These are phyloP conservation scores for Meganola albula DNA, from an alignment of 2,888 invertebrate genomes.

Conservation along the genomic window DNA sequence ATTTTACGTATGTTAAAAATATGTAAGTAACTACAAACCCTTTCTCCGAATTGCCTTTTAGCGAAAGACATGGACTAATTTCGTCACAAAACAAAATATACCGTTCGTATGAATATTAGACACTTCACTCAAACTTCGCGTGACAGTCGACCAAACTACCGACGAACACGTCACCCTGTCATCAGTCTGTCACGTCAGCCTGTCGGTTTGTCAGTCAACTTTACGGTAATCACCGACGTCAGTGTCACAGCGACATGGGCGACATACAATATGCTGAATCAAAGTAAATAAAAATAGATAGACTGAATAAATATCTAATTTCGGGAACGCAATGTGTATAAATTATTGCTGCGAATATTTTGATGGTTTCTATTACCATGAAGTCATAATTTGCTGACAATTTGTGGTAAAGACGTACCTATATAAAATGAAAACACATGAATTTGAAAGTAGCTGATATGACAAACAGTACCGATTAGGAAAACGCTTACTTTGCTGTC, in stretches of 20 bases:
- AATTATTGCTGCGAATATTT: too few species aligned
- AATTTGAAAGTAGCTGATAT: too few species aligned
- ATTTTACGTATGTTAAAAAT: too few species aligned
- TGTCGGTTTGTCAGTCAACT: constrained; percentile 5
- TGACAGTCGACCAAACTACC: constrained; percentile 5
- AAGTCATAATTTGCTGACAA: too few species aligned
- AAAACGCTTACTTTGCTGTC: too few species aligned
- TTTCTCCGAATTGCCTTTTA: too few species aligned
- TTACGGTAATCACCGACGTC: background rate
- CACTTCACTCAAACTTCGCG: constrained; percentile 8
- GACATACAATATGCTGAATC: background rate
- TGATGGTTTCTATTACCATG: too few species aligned
- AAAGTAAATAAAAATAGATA: background rate
- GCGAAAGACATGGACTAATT: background rate
- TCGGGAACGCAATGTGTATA: background rate
- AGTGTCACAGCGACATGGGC: background rate
- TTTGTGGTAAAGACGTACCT: too few species aligned
- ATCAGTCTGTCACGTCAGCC: constrained; percentile 5
- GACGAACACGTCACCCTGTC: constrained; percentile 12
- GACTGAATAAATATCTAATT: background rate
- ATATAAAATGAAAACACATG: too few species aligned
- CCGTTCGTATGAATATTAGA: constrained; percentile 9
- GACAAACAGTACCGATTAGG: too few species aligned
- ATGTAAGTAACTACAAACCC: too few species aligned
- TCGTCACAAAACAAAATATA: constrained; percentile 1